Conservation (phyloP, 2,113 vertebrate genomes). For the Dermatemys mawii region DNA sequence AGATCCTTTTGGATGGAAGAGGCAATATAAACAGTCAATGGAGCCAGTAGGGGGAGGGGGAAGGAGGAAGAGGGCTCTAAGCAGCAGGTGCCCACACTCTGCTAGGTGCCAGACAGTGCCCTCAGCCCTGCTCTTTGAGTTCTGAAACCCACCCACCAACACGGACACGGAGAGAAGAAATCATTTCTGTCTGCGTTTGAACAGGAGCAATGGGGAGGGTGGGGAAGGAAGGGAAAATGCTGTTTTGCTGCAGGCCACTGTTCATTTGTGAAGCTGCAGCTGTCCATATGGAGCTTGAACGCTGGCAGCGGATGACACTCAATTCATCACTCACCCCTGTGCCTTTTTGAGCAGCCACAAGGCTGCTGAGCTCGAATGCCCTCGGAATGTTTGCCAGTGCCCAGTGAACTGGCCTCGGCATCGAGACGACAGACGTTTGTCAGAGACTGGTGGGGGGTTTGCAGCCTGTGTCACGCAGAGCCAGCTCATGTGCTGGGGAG, state of each 20-base stretch:
- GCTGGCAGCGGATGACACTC: conserved; percentile 49
- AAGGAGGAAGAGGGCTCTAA: not conserved
- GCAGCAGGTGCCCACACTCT: not conserved
- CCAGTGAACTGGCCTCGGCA: conserved; percentile 55
- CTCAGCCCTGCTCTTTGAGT: not conserved
- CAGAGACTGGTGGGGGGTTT: conserved; percentile 48
- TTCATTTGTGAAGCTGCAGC: not conserved
- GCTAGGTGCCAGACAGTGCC: not conserved
- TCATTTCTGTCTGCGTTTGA: not conserved
- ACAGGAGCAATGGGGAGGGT: rapidly evolving
- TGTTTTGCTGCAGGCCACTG: not conserved
- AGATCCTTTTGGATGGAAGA: not conserved
- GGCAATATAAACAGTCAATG: rapidly evolving
- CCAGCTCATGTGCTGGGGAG: conserved; percentile 23
- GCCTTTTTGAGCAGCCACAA: conserved; percentile 27
- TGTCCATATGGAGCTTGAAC: not conserved
- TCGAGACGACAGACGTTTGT: conserved; percentile 74
- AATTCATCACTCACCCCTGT: not conserved
- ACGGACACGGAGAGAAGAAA: rapidly evolving
- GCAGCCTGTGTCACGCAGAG: conserved; percentile 24
- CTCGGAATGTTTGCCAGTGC: conserved; percentile 39
- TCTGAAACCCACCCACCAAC: not conserved
- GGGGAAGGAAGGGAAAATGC: conserved; percentile 12
- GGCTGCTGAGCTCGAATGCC: conserved; percentile 39
- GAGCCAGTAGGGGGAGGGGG: not conserved